Conservation (phyloP, 2,797 vertebrate species). For the Lophotriccus pileatus region DNA sequence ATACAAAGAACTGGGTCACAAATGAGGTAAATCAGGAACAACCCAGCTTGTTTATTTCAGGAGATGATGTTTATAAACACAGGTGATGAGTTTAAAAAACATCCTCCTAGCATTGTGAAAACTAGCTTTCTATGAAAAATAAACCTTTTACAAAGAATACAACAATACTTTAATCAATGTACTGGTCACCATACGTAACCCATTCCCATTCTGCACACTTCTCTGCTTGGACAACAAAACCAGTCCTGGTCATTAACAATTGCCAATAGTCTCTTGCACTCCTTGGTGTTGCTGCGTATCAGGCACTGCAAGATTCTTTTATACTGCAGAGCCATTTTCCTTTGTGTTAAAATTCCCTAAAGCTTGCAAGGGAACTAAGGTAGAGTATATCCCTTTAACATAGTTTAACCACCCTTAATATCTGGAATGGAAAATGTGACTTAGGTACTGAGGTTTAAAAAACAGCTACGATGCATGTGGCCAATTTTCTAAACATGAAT, state of each 20-base stretch:
- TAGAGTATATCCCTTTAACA: constrained; percentile 15
- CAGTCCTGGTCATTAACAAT: background rate
- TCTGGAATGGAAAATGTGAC: constrained; percentile 58
- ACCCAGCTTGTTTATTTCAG: background rate
- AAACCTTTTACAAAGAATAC: background rate
- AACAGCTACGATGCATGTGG: background rate
- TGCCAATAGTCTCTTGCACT: background rate
- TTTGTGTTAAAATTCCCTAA: constrained; percentile 23
- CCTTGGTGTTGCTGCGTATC: background rate
- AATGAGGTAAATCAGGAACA: background rate
- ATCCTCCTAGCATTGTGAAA: background rate
- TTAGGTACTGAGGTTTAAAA: constrained; percentile 34
- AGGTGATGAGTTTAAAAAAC: background rate
- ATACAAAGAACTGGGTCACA: background rate
- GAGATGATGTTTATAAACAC: background rate
- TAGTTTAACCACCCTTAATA: background rate
- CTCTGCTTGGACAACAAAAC: background rate
- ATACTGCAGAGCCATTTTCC: constrained; percentile 4
- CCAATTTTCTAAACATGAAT: constrained; percentile 47
- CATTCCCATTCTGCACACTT: background rate
- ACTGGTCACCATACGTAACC: background rate
- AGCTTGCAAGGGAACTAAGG: background rate
- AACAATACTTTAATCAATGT: background rate
- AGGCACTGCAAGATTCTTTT: background rate
- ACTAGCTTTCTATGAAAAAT: background rate